Base-by-base conservation (phyloP, 2,888 invertebrate genomes). In the Fragum whitleyi region DNA sequence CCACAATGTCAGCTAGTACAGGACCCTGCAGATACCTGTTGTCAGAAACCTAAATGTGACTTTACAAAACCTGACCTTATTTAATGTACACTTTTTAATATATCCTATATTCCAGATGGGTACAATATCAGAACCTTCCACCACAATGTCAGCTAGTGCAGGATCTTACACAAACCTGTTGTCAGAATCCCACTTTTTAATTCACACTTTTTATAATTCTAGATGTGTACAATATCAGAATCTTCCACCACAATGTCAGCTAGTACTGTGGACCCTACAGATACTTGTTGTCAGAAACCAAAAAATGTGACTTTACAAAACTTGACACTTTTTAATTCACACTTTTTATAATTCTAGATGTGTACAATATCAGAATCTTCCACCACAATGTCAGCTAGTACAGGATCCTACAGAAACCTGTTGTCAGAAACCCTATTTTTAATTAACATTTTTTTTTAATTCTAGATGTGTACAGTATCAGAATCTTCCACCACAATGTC, bases 191-290 rank as follows among this genome's bases (percentile, higher is more conserved):
- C 29, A 29, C n/a, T n/a, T n/a, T n/a, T n/a, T n/a, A n/a, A n/a
- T n/a, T n/a, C n/a, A n/a, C n/a, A n/a, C n/a, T n/a, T n/a, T n/a
- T n/a, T n/a, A n/a, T n/a, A n/a, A n/a, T 39, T 62, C 2, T 73
- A 91, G 91, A 76, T 91, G 91, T 57, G 83, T 88, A 42, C 75
- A 77, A 39, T 91, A 89, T 79, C 78, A 84, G 59, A 90, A 89
- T 68, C 75, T 90, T 6, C 90, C 91, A 14, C 23, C 78, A 11
- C 81, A 82, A 42, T 91, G 91, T 68, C 73, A 65, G 29, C 74
- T 88, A 55, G 67, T 74, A 26, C 69, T 86, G n/a, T n/a, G 1
- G 89, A 90, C 69, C 90, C 90, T n/a, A 78, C 59, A 9, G 90
- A 91, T 72, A 28, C 73, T 9, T 91, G 91, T 69, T 91, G 91